These are phyloP conservation scores for Limnodromus scolopaceus DNA, from an alignment of 2,797 vertebrate genomes.

Conservation along the genomic window DNA sequence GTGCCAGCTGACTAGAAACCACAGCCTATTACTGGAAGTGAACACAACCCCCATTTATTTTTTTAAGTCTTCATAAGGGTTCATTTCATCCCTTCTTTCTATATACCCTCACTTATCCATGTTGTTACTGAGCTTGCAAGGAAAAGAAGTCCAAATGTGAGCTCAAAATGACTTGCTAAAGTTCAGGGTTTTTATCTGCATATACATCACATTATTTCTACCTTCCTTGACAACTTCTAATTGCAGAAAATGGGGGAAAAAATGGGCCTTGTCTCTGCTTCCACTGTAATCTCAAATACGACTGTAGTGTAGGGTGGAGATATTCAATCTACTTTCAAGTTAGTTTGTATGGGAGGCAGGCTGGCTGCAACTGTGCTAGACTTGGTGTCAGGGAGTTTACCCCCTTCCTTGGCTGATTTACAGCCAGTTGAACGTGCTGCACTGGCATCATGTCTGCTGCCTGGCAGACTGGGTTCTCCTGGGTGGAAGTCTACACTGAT, in stretches of 20 bases:
- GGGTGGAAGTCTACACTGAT: not conserved
- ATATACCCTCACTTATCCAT: not conserved
- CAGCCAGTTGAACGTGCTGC: not conserved
- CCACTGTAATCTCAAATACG: not conserved
- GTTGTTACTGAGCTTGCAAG: not conserved
- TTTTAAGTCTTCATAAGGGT: not conserved
- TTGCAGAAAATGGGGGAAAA: not conserved
- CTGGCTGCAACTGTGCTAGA: not conserved
- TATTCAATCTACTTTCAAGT: not conserved
- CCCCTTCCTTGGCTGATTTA: not conserved
- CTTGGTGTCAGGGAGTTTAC: not conserved
- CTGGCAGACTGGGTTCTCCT: not conserved
- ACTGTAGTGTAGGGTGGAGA: not conserved
- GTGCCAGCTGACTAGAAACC: not conserved
- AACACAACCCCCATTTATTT: not conserved
- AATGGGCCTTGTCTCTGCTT: not conserved
- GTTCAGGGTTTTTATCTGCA: not conserved
- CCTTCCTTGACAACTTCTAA: not conserved
- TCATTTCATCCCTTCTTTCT: not conserved
- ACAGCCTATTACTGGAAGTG: not conserved
- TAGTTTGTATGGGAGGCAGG: not conserved
- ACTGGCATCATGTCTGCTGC: not conserved
- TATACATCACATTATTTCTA: not conserved
- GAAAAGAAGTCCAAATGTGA: not conserved
- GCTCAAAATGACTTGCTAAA: not conserved